Percentiles rank a stretch among this genome's conserved stretches.
These are phyloP conservation scores for Hemaris fuciformis DNA, from an alignment of 2,888 invertebrate species.

Conservation along the genomic window DNA sequence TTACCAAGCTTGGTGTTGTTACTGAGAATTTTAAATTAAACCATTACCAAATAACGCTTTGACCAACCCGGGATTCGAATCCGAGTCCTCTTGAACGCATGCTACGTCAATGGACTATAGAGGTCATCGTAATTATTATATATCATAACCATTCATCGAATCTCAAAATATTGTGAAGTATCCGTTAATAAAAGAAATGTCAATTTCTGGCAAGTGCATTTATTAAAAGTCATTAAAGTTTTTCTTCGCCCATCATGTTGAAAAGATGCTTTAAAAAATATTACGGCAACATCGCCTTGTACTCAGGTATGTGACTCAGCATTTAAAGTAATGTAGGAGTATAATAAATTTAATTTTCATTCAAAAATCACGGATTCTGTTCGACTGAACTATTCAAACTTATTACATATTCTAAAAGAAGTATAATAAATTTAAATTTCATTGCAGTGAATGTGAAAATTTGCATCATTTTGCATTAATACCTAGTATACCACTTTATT, in stretches of 20 bases:
- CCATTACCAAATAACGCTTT: too few species aligned
- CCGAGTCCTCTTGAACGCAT: too few species aligned
- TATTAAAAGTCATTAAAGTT: background rate
- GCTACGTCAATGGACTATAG: too few species aligned
- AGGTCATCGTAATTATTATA: too few species aligned
- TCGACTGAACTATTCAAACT: background rate
- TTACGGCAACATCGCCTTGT: background rate
- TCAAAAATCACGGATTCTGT: too few species aligned
- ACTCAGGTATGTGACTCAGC: background rate
- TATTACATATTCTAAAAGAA: background rate
- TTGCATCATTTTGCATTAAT: background rate
- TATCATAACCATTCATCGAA: too few species aligned
- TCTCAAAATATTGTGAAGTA: background rate
- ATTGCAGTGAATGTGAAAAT: background rate
- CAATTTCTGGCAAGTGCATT: background rate
- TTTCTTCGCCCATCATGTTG: background rate
- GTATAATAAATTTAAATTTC: background rate
- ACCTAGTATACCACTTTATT: background rate
- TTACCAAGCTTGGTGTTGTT: too few species aligned
- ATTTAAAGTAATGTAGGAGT: background rate
- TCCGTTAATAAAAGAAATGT: background rate
- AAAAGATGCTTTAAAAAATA: background rate
- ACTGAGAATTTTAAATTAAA: too few species aligned
- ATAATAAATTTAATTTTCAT: too few species aligned
- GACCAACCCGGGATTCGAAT: too few species aligned